Base-by-base conservation (phyloP, 2,113 vertebrate genomes). In the Setophaga coronata region DNA sequence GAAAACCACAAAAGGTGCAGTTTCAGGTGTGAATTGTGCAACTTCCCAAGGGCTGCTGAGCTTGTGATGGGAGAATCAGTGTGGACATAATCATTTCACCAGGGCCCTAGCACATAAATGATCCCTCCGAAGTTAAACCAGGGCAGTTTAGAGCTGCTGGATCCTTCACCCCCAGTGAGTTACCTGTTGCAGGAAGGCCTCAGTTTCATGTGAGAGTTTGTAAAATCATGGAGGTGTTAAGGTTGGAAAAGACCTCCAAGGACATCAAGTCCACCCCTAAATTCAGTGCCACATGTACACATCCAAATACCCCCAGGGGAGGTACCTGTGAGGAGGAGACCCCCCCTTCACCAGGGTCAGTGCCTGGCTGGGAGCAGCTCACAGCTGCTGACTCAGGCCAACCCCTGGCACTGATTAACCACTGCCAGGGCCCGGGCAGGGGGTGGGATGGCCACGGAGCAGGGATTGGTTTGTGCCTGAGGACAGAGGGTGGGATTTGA, bases 331-430 rank as follows among this genome's bases (percentile, higher is more conserved):
- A n/a, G 57, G 42, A 26, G 84, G 51, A 24, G 31, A 69, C 40
- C 36, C 62, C 62, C 14, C 5, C 57, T 85, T 26, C 69, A n/a
- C 4, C 34, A 33, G 2, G 14, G 45, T 50, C 20, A 7, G 31
- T 23, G 20, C 72, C 18, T 76, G 3, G 14, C 36, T 5, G 38
- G 87, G 25, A 42, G 2, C 24, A 21, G 15, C n/a, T 31, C 25
- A 1, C 12, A 29, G 51, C 65, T 81, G 91, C 67, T 95, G 93
- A 88, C 38, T 95, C 82, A 57, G 3, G 33, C 42, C 21, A 10
- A 45, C 7, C 42, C 57, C 93, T 95, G 95, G 78, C 65, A 95
- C 85, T 96, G 9, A 95, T 97, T 97, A 97, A 94, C 94, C 4
- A 2, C 5, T 36, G 67, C 34, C 31, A 7, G 51, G 40, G 62